phyloP scores from a whole-genome alignment of 2,113 vertebrate species.

The Psammodynastes pulverulentus region DNA sequence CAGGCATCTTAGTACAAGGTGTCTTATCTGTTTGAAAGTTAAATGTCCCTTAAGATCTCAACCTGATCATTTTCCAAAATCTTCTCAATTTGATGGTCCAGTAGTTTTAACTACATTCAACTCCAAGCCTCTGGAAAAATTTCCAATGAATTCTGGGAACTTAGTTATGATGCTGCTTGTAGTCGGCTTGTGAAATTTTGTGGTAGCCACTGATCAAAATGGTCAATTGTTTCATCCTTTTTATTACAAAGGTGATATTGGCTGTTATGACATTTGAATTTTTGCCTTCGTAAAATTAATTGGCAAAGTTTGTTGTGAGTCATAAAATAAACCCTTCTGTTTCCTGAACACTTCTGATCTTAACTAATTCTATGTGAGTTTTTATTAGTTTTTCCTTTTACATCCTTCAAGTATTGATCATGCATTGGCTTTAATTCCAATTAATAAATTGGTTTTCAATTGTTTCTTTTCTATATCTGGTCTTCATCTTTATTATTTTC shows the following conservation, averaged over 20 bases:
- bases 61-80: not conserved
- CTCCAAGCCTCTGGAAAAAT: not conserved
- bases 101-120: not conserved
- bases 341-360: not conserved
- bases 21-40: not conserved
- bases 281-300: not conserved
- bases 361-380: not conserved
- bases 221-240: not conserved
- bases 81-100: not conserved
- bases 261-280: not conserved
- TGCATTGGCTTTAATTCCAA: not conserved
- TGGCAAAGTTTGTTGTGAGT: not conserved
- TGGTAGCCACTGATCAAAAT: not conserved
- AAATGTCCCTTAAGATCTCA: not conserved
- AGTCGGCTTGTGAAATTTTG: not conserved
- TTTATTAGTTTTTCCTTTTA: not conserved
- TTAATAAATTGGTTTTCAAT: not conserved
- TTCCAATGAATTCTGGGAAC: not conserved
- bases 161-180: not conserved
- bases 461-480: not conserved
- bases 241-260: not conserved
- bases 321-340: not conserved
- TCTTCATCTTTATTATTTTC: not conserved
- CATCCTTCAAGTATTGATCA: not conserved
- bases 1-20: not conserved